Conservation (phyloP, 1,140 invertebrate species). For the Diachasma alloeum region DNA sequence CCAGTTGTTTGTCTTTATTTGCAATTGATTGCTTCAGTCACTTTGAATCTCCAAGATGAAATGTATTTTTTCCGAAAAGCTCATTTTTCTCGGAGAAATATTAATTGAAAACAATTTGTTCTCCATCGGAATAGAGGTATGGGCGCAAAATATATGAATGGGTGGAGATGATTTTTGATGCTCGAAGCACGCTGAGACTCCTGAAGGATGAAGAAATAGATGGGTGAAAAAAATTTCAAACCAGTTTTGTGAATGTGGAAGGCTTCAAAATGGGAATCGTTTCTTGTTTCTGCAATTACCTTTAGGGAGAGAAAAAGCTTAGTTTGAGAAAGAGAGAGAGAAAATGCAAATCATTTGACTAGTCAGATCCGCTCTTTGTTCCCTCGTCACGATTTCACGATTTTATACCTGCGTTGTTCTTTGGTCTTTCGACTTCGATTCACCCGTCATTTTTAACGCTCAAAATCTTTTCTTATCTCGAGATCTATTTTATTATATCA, state of each 20-base stretch:
- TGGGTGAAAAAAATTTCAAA: not conserved
- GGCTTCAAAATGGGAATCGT: not conserved
- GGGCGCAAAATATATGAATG: too few relatives aligned
- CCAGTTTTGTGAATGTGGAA: not conserved
- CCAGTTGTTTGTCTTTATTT: constrained; percentile 8
- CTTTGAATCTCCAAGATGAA: not conserved
- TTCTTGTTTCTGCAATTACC: not conserved
- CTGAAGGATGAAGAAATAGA: not conserved
- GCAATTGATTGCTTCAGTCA: not conserved
- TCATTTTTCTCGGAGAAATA: too few relatives aligned
- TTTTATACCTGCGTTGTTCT: too few relatives aligned
- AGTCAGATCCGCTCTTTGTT: too few relatives aligned
- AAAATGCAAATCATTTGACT: too few relatives aligned
- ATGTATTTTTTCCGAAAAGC: not conserved
- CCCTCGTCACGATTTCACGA: too few relatives aligned
- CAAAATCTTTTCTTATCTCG: not conserved
- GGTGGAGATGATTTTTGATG: too few relatives aligned
- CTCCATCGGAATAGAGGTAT: too few relatives aligned
- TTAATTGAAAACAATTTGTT: too few relatives aligned
- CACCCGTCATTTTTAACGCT: not conserved
- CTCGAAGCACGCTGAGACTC: too few relatives aligned
- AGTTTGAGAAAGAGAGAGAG: too few relatives aligned
- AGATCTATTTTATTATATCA: not conserved
- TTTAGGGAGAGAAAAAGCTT: not conserved
- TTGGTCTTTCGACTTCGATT: not conserved